Conservation (phyloP, 2,888 invertebrate genomes). For the Dorcus hopei region DNA sequence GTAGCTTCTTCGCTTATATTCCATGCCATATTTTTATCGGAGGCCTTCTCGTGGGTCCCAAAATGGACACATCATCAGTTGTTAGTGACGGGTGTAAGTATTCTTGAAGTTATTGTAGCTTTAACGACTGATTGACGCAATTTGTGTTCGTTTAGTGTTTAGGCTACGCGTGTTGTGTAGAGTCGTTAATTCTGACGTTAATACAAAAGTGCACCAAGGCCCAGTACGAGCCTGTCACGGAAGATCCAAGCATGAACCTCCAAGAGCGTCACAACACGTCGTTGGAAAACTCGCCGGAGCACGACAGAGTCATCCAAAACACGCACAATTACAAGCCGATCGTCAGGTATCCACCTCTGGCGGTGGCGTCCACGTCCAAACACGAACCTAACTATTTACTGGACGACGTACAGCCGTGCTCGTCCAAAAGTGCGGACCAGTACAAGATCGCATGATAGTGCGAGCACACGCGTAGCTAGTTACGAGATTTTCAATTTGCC, state of each 20-base stretch:
- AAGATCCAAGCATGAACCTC: slow-evolving; percentile 60
- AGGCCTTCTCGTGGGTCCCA: slow-evolving; percentile 66
- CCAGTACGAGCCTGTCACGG: slow-evolving; percentile 60
- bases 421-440: slow-evolving; percentile 47
- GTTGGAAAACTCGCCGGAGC: slow-evolving; percentile 41
- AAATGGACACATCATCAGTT: slow-evolving; percentile 70
- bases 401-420: slow-evolving; percentile 52
- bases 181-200: slow-evolving; percentile 58
- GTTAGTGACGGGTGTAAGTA: slow-evolving; percentile 61
- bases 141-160: slow-evolving; percentile 51
- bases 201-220: slow-evolving; percentile 58
- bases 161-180: slow-evolving; percentile 61
- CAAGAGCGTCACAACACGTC: slow-evolving; percentile 44
- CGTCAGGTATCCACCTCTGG: slow-evolving; percentile 38
- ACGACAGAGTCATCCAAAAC: slow-evolving; percentile 42
- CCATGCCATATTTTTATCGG: slow-evolving; percentile 65
- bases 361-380: slow-evolving; percentile 53
- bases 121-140: neutral
- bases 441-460: slow-evolving; percentile 47
- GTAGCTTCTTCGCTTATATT: slow-evolving; percentile 67
- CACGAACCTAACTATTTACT: slow-evolving; percentile 39
- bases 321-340: slow-evolving; percentile 50
- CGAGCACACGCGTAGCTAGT: slow-evolving; percentile 20
- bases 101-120: neutral
- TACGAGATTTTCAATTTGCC: slow-evolving; percentile 12